Evolutionary conservation across 2,797 vertebrate species (phyloP).

Genomic region (Chanos chanos): DNA sequence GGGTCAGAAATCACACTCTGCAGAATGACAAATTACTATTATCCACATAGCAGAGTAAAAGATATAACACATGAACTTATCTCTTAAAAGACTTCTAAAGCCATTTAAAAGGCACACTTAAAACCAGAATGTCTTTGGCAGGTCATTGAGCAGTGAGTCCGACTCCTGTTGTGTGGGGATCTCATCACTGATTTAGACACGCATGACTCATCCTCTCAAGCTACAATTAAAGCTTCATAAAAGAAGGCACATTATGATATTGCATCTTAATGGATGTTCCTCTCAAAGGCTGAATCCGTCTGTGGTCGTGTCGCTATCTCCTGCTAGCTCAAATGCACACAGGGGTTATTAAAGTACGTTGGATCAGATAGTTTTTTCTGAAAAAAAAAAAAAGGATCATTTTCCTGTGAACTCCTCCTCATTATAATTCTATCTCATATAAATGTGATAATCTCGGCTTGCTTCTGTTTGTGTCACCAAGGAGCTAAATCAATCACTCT

Average conservation of each 20-base stretch:
- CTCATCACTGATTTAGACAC: slow-evolving; percentile 45
- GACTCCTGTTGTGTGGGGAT: slow-evolving; percentile 28
- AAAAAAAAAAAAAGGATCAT: slow-evolving; percentile 27
- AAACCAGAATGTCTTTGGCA: slow-evolving; percentile 25
- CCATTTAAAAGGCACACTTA: slow-evolving; percentile 25
- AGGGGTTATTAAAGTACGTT: slow-evolving; percentile 43
- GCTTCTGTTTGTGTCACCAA: slow-evolving; percentile 39
- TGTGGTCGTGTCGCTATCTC: slow-evolving; percentile 24
- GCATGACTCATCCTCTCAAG: slow-evolving; percentile 42
- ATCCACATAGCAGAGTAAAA: no score
- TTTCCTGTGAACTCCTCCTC: slow-evolving; percentile 25
- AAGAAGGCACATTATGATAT: slow-evolving; percentile 39
- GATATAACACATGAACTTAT: no score
- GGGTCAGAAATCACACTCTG: no score
- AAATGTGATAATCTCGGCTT: slow-evolving; percentile 39
- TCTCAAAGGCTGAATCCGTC: slow-evolving; percentile 31
- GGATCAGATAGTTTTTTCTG: slow-evolving; percentile 45
- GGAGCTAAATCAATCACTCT: slow-evolving; percentile 44
- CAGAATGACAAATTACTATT: no score
- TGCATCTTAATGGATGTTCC: slow-evolving; percentile 41
- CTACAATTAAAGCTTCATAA: slow-evolving; percentile 46
- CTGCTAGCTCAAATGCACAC: slow-evolving; percentile 34
- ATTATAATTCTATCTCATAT: slow-evolving; percentile 43
- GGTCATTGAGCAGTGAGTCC: slow-evolving; percentile 26
- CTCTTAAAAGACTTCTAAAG: no score